Evolutionary conservation across 2,113 vertebrate genomes (phyloP).

Genomic region (Sigmodon hispidus): DNA sequence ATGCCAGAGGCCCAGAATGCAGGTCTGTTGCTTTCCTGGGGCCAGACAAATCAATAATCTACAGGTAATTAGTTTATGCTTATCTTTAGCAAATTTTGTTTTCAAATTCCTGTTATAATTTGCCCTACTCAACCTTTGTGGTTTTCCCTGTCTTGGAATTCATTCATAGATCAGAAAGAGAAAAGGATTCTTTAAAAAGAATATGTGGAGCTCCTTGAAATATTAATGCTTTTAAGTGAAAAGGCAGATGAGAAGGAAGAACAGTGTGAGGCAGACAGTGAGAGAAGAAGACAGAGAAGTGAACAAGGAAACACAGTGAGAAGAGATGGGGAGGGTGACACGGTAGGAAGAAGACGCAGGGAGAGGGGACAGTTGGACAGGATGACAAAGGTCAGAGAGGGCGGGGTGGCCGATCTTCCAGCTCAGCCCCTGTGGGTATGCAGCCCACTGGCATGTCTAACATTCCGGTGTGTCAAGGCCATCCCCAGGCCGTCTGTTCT

Average conservation of each 20-base stretch:
- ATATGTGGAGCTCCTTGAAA: neutral
- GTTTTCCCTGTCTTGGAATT: slow-evolving; percentile 24
- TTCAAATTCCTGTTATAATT: slow-evolving; percentile 52
- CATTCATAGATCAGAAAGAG: slow-evolving; percentile 38
- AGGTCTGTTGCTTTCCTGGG: neutral
- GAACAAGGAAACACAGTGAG: neutral
- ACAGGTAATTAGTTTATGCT: slow-evolving; percentile 3
- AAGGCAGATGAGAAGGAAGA: neutral
- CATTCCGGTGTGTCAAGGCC: neutral
- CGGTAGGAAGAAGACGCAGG: too few relatives aligned
- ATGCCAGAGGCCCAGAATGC: neutral
- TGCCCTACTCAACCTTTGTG: slow-evolving; percentile 7
- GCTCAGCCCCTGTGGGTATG: neutral
- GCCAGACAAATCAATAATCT: slow-evolving; percentile 30
- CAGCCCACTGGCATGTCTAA: neutral
- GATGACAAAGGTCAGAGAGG: neutral
- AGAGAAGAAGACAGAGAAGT: neutral
- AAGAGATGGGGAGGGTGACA: neutral
- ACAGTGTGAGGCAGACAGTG: neutral
- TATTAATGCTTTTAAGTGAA: slow-evolving; percentile 3
- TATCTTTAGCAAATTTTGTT: slow-evolving; percentile 53
- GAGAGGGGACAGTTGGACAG: neutral
- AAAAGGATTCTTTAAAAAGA: neutral
- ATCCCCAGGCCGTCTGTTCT: neutral
- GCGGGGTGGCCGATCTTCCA: neutral